Conservation (phyloP, 2,888 invertebrate species). For the Cephus rjabovi region DNA sequence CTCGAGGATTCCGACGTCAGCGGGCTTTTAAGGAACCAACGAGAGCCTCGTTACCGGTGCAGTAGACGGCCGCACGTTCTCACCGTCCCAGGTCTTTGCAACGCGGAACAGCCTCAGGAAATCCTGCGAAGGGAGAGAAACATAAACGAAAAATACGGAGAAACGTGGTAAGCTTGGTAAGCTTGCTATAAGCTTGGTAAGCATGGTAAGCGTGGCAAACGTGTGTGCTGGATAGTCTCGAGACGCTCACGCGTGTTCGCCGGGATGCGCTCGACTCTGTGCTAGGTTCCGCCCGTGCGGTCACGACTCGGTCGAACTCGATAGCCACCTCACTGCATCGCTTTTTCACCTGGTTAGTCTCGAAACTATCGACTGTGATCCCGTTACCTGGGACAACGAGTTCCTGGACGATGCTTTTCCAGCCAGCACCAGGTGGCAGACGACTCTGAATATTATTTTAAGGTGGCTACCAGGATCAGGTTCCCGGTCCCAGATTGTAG, state of each 20-base stretch:
- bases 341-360: neutral
- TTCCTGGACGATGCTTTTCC: constrained; percentile 11
- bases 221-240: neutral
- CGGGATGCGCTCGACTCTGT: neutral
- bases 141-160: neutral
- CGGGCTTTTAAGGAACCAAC: neutral
- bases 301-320: constrained; percentile 22
- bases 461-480: constrained; percentile 18
- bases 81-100: neutral
- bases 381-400: neutral
- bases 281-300: constrained; percentile 15
- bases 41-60: neutral
- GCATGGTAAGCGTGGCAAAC: neutral
- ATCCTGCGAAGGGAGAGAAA: constrained; percentile 1
- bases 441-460: constrained; percentile 20
- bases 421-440: constrained; percentile 16
- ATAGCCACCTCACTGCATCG: constrained; percentile 14
- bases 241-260: constrained; percentile 1
- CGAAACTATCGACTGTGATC: neutral
- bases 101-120: constrained; percentile 7
- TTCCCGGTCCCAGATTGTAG: constrained; percentile 12
- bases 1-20: neutral
- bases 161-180: neutral
- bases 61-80: neutral
- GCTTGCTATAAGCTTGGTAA: neutral